phyloP scores from a whole-genome alignment of 2,888 invertebrate genomes.

The Eumerus sabulonum region DNA sequence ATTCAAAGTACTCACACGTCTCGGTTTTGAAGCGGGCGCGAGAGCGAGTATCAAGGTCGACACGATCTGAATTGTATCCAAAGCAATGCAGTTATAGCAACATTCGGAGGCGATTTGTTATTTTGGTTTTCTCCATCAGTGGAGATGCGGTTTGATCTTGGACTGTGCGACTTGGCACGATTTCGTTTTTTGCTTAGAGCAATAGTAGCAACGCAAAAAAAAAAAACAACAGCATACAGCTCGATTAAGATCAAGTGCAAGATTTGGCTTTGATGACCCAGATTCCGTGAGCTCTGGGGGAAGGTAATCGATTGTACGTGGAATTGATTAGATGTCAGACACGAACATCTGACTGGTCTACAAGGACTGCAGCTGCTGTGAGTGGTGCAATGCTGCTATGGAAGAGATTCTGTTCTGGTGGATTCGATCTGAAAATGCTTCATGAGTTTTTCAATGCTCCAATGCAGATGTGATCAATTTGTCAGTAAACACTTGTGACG shows the following conservation, averaged over 20 bases:
- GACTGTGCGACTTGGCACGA: conserved; percentile 66
- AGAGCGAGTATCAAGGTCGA: conserved; percentile 57
- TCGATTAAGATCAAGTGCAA: conserved; percentile 67
- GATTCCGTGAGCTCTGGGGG: conserved; percentile 37
- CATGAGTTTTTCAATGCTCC: too few species aligned
- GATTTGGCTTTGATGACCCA: conserved; percentile 63
- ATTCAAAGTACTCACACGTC: too few species aligned
- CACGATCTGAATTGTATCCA: conserved; percentile 66
- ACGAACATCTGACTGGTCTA: too few species aligned
- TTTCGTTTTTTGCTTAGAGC: conserved; percentile 14
- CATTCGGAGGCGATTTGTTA: conserved; percentile 57
- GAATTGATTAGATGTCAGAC: conserved; percentile 33
- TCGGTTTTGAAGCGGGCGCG: background rate
- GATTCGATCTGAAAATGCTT: too few species aligned
- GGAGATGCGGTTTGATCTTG: conserved; percentile 69
- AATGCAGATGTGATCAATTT: too few species aligned
- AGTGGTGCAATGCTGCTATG: too few species aligned
- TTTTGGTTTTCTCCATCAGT: conserved; percentile 69
- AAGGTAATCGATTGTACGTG: conserved; percentile 55
- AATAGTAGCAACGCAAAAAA: too few species aligned
- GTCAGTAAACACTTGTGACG: too few species aligned
- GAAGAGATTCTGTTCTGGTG: background rate
- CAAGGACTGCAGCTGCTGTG: too few species aligned
- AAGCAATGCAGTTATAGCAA: conserved; percentile 40
- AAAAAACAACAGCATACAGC: background rate